Evolutionary conservation across 2,113 vertebrate species (phyloP), one percentile per base, ranked within the genome.

Genomic region (Pelvicachromis taeniatus): DNA sequence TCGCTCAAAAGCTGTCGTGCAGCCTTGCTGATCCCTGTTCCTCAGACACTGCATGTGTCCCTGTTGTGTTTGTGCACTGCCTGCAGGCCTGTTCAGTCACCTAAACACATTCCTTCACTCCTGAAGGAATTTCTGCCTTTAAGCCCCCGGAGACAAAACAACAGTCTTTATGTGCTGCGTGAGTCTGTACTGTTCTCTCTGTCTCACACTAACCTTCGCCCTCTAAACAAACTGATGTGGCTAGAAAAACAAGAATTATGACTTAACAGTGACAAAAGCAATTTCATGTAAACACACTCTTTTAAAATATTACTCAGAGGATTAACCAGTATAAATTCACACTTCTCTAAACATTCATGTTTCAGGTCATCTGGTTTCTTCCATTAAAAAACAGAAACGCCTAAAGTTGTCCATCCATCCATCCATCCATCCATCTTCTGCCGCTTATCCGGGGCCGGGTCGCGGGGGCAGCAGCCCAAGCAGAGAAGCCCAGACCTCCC

Each of bases 81-180:
- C 85, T 79, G 55, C 42, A 52, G 91, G 78, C 21, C 21, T 82
- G 78, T 80, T 75, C n/a, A 82, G 26, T 65, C 73, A 29, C 52
- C 54, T 84, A 86, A 17, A n/a, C 26, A 58, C 92, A 91, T 91
- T 91, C 92, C 88, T 93, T 65, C 16, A 13, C 38, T 55, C 58
- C 23, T 9, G 4, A 17, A 90, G 77, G 90, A 92, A 88, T 94
- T 68, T 59, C 42, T 23, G 65, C 42, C 68, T 90, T 80, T 55
- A 73, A 80, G 65, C 58, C 2, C 33, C 42, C 19, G 48, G 56
- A 81, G 73, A 52, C 45, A 6, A 9, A 86, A 88, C 78, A 68
- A 56, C 7, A 17, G 65, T 78, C 7, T 86, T 81, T 78, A 80
- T 52, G 68, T 40, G 29, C 85, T 80, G 4, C 16, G 19, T 5